A percentile compares a stretch with the other conserved stretches of the same genome.
Conservation (phyloP, 1,140 invertebrate species). For the Chymomyza costata region DNA sequence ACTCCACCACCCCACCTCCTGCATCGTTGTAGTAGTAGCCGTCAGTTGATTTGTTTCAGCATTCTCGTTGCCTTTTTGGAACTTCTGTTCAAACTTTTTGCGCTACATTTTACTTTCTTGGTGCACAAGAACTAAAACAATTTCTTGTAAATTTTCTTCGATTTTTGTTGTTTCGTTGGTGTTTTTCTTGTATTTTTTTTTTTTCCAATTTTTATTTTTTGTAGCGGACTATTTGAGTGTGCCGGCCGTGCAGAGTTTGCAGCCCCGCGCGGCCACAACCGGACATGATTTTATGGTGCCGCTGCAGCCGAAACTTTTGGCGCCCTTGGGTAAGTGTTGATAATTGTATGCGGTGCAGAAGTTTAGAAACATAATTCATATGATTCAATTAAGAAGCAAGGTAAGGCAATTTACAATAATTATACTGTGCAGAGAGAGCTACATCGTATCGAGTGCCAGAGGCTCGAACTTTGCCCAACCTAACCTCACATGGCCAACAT, state of each 20-base stretch:
- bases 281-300: conserved; percentile 81
- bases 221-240: conserved; percentile 72
- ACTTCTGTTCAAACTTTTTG: conserved; percentile 36
- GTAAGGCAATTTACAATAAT: too few relatives aligned
- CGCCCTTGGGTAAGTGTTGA: conserved; percentile 71
- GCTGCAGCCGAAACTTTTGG: conserved; percentile 80
- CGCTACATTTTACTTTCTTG: conserved; percentile 43
- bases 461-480: too few relatives aligned
- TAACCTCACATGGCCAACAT: too few relatives aligned
- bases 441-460: too few relatives aligned
- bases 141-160: conserved; percentile 17
- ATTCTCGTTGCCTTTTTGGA: conserved; percentile 35
- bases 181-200: too few relatives aligned
- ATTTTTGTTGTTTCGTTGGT: too few relatives aligned
- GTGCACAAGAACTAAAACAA: conserved; percentile 19
- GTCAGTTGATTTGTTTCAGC: conserved; percentile 12
- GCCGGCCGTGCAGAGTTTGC: conserved; percentile 75
- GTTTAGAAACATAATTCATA: too few relatives aligned
- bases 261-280: conserved; percentile 81
- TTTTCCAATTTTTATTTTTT: conserved; percentile 39
- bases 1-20: too few relatives aligned
- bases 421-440: too few relatives aligned
- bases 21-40: too few relatives aligned
- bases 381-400: too few relatives aligned
- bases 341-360: conserved; percentile 24